phyloP scores from a whole-genome alignment of 2,797 vertebrate genomes.

The Chaetodon trifasciatus region DNA sequence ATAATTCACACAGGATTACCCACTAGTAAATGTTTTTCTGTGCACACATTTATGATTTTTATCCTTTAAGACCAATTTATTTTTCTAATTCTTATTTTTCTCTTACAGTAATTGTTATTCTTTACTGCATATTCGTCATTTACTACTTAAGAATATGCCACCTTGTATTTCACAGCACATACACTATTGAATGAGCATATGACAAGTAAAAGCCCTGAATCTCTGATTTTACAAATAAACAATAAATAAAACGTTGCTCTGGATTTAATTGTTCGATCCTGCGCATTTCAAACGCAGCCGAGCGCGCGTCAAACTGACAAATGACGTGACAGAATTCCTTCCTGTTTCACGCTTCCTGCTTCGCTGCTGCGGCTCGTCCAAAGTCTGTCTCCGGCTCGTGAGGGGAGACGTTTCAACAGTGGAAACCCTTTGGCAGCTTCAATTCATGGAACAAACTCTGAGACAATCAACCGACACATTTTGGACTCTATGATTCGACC shows the following conservation, averaged over 20 bases:
- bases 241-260: too few relatives aligned
- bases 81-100: background rate
- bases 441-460: background rate
- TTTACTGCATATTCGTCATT: background rate
- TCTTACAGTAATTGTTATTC: background rate
- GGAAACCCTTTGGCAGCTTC: background rate
- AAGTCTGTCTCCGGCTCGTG: constrained; percentile 13
- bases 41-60: background rate
- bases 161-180: background rate
- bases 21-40: background rate
- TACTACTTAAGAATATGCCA: background rate
- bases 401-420: background rate
- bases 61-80: background rate
- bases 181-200: background rate
- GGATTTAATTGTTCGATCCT: background rate
- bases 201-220: background rate
- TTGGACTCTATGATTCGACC: constrained; percentile 57
- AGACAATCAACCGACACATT: background rate
- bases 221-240: too few relatives aligned
- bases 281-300: background rate
- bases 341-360: constrained; percentile 45
- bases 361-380: background rate
- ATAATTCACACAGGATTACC: background rate
- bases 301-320: background rate
- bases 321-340: constrained; percentile 1